Base-by-base conservation (phyloP, 2,113 vertebrate genomes). In the Macrotis lagotis region DNA sequence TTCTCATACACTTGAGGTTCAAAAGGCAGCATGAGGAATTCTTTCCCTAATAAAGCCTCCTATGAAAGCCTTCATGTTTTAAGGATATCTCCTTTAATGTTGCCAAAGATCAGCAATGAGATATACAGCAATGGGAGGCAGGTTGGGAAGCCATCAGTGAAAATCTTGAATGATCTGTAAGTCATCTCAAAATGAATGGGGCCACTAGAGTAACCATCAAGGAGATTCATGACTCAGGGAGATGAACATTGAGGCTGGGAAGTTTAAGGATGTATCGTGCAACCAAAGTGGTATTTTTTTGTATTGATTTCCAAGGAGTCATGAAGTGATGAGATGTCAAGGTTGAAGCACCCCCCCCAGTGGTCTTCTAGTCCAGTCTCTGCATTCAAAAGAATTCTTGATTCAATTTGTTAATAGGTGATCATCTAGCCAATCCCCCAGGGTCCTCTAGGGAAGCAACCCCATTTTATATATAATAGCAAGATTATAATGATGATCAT, bases 91-190 rank as follows among this genome's bases (percentile, higher is more conserved):
- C 24, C 94, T 96, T 94, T 94, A 59, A 91, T 93, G 51, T 50
- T 90, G 96, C 92, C 92, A 97, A 96, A 96, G 94, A 94, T 96
- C 96, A 97, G 95, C 94, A 96, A 92, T 51, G 93, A 89, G 93
- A 90, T 53, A 92, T 88, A 94, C 51, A 95, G 89, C 95, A 93
- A 95, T 51, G 92, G 94, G 96, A 92, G 91, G 95, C 94, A 92
- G 96, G 96, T 94, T 97, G 90, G 51, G 59, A 95, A 88, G 92
- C 93, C 94, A 28, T 59, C 88, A n/a, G 47, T 8, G 31, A 96
- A 96, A 89, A 93, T 91, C 50, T 50, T 53, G 92, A 88, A 93
- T 91, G 89, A 95, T 94, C 59, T 92, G 52, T 37, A 93, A 93
- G 55, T 83, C 96, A 97, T 94, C 96, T 95, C 94, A 92, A 74